Evolutionary conservation across 2,113 vertebrate species (phyloP).

Genomic region (Turnix velox): DNA sequence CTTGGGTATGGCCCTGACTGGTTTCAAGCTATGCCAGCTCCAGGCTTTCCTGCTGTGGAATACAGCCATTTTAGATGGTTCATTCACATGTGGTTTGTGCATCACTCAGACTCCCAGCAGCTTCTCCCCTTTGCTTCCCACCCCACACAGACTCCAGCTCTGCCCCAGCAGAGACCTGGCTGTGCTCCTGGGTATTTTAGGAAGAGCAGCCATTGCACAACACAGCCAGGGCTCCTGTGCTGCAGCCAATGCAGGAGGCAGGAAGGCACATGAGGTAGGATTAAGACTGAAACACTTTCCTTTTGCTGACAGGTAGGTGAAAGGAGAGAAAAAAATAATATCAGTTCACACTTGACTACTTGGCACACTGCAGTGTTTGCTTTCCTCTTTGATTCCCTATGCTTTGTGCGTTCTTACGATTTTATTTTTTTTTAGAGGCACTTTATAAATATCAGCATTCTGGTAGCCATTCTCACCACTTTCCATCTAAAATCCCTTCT

Average conservation of each 20-base stretch:
- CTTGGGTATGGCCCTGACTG: accelerated
- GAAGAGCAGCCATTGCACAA: background rate
- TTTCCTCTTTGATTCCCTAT: background rate
- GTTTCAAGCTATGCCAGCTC: background rate
- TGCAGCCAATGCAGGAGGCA: background rate
- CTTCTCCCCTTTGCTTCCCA: background rate
- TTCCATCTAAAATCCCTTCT: background rate
- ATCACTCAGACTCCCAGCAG: background rate
- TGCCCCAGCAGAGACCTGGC: background rate
- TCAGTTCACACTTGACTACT: background rate
- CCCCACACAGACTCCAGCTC: background rate
- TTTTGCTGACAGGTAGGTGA: background rate
- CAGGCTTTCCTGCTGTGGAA: background rate
- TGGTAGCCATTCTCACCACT: accelerated
- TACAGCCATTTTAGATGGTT: background rate
- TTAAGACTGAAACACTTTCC: background rate
- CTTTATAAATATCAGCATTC: background rate
- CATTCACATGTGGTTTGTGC: background rate
- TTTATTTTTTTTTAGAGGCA: background rate
- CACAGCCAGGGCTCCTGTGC: accelerated
- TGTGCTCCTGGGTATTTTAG: accelerated
- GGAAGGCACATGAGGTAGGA: background rate
- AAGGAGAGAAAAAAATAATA: background rate
- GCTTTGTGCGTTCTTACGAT: background rate
- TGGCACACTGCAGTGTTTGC: constrained; percentile 13